These are phyloP conservation scores for Drosophila eohydei DNA, from an alignment of 2,888 invertebrate genomes.

Conservation along the genomic window DNA sequence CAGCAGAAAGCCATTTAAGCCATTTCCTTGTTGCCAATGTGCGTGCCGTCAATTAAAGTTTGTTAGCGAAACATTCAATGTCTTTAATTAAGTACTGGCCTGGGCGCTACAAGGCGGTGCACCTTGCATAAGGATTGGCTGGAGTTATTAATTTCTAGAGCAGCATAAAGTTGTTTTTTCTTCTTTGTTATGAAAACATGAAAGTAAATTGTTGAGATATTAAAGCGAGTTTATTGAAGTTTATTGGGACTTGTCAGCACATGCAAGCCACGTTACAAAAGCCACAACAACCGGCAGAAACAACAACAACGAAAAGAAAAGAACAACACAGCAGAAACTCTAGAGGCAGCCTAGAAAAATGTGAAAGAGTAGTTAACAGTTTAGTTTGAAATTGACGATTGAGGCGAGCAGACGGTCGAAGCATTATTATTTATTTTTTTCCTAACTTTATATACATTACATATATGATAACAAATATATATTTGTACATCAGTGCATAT, in stretches of 20 bases:
- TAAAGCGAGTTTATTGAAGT: constrained; percentile 77
- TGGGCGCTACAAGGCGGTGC: not conserved
- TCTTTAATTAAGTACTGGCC: constrained; percentile 35
- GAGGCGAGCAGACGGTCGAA: constrained; percentile 43
- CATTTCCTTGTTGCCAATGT: constrained; percentile 21
- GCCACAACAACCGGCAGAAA: constrained; percentile 43
- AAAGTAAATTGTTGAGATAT: constrained; percentile 60
- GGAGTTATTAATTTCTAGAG: constrained; percentile 1
- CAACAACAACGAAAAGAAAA: constrained; percentile 37
- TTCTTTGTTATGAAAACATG: constrained; percentile 19
- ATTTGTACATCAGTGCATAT: not conserved
- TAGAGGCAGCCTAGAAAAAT: constrained; percentile 35
- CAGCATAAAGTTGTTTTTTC: not conserved
- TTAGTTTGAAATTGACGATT: constrained; percentile 62
- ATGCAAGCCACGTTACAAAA: constrained; percentile 63
- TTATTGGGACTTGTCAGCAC: constrained; percentile 78
- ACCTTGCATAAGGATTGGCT: constrained; percentile 3
- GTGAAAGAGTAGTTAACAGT: constrained; percentile 46
- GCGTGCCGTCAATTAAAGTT: constrained; percentile 57
- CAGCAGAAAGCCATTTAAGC: constrained; percentile 49
- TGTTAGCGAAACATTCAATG: constrained; percentile 31
- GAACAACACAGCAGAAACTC: constrained; percentile 8
- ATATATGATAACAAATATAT: not conserved
- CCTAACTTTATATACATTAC: not conserved
- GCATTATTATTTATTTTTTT: constrained; percentile 6